Conservation (phyloP, 2,113 vertebrate genomes). For the Turnix velox region DNA sequence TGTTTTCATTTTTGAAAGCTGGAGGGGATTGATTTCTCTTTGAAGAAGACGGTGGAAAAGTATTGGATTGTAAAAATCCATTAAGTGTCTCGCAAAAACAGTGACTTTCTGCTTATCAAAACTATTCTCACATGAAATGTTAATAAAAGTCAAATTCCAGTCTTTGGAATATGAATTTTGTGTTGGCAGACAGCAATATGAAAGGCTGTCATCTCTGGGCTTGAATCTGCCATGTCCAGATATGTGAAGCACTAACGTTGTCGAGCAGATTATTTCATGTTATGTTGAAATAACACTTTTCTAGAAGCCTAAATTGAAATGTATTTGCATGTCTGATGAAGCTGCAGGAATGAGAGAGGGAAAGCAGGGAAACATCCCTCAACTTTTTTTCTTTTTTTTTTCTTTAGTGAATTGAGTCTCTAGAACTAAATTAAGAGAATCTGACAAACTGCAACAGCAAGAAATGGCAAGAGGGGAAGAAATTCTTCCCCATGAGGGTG, state of each 20-base stretch:
- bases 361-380: neutral
- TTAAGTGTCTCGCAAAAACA: constrained; percentile 65
- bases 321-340: constrained; percentile 59
- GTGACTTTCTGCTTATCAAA: constrained; percentile 59
- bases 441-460: neutral
- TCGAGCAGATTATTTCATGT: constrained; percentile 36
- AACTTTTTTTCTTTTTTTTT: neutral
- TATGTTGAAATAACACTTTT: neutral
- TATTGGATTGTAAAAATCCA: constrained; percentile 61
- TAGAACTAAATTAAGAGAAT: neutral
- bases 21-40: constrained; percentile 44
- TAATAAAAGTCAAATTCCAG: constrained; percentile 71
- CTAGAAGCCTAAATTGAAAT: constrained; percentile 15
- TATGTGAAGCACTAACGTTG: constrained; percentile 58
- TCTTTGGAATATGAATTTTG: constrained; percentile 74
- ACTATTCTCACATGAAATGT: constrained; percentile 72
- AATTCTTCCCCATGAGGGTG: too few relatives aligned
- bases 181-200: constrained; percentile 72
- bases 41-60: constrained; percentile 52
- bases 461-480: neutral
- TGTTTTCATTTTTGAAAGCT: constrained; percentile 27
- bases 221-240: constrained; percentile 64
- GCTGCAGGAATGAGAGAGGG: neutral
- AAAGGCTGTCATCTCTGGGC: constrained; percentile 74
- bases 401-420: neutral